Percentiles rank a stretch among this genome's conserved stretches.
Conservation (phyloP, 2,888 invertebrate species). For the Pediacus dermestoides region DNA sequence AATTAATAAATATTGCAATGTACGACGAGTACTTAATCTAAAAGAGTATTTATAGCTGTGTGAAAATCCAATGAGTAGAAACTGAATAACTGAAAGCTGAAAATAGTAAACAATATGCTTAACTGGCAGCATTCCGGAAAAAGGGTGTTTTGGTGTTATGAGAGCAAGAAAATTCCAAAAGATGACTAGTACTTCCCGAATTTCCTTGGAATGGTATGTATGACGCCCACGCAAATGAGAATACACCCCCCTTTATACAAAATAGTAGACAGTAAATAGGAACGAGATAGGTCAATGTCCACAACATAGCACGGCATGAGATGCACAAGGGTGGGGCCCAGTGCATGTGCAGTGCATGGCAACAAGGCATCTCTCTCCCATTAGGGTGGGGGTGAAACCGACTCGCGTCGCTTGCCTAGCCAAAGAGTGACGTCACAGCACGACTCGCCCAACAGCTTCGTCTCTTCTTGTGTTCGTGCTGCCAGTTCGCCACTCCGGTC, state of each 20-base stretch:
- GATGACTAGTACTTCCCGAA: too few relatives aligned
- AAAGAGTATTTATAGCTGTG: too few relatives aligned
- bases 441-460: constrained; percentile 27
- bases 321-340: constrained; percentile 37
- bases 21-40: too few relatives aligned
- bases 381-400: constrained; percentile 35
- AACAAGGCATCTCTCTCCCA: constrained; percentile 32
- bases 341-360: constrained; percentile 43
- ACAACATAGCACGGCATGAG: constrained; percentile 16
- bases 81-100: too few relatives aligned
- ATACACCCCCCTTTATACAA: background rate
- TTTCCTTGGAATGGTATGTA: too few relatives aligned
- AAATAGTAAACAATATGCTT: too few relatives aligned
- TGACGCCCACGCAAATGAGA: background rate
- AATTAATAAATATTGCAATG: too few relatives aligned
- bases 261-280: too few relatives aligned
- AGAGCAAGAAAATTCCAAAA: too few relatives aligned
- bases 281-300: constrained; percentile 26
- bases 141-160: too few relatives aligned
- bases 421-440: constrained; percentile 36
- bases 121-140: too few relatives aligned
- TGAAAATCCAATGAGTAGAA: too few relatives aligned
- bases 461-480: constrained; percentile 8
- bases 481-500: constrained; percentile 8
- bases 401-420: constrained; percentile 29